A percentile compares a stretch with the other conserved stretches of the same genome.
phyloP scores from a whole-genome alignment of 2,888 invertebrate species.

The Periphyllus acericola region DNA sequence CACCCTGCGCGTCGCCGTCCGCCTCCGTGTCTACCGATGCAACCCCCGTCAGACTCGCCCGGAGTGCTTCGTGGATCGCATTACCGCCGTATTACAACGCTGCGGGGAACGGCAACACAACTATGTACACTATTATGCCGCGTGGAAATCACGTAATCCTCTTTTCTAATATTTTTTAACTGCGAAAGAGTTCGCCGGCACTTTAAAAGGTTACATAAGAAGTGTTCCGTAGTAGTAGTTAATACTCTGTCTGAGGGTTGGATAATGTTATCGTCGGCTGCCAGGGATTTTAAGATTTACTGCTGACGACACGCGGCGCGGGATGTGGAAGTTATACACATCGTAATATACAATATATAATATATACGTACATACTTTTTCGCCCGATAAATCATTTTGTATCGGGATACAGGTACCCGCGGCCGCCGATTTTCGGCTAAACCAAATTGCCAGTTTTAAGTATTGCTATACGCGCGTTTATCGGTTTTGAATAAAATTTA shows the following conservation, averaged over 20 bases:
- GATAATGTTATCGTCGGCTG: constrained; percentile 56
- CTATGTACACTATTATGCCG: neutral
- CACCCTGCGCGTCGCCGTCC: neutral
- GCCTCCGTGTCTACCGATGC: no score
- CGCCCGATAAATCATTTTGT: constrained; percentile 46
- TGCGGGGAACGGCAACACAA: neutral
- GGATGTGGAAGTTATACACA: no score
- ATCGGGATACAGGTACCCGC: neutral
- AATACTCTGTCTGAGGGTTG: constrained; percentile 40
- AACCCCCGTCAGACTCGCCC: no score
- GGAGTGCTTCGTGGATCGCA: neutral
- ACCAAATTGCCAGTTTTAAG: no score
- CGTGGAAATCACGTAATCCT: constrained; percentile 19
- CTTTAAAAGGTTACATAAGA: constrained; percentile 33
- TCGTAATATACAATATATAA: neutral
- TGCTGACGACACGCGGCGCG: neutral
- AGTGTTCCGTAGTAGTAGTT: neutral
- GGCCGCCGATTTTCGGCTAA: neutral
- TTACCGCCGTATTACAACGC: neutral
- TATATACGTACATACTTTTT: neutral
- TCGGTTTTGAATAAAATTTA: no score
- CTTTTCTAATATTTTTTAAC: constrained; percentile 26
- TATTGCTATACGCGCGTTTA: no score
- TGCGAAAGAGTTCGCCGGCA: constrained; percentile 7
- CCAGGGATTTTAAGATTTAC: constrained; percentile 54